phyloP scores from a whole-genome alignment of 2,888 invertebrate species.

The Iselma pallidipennis region DNA sequence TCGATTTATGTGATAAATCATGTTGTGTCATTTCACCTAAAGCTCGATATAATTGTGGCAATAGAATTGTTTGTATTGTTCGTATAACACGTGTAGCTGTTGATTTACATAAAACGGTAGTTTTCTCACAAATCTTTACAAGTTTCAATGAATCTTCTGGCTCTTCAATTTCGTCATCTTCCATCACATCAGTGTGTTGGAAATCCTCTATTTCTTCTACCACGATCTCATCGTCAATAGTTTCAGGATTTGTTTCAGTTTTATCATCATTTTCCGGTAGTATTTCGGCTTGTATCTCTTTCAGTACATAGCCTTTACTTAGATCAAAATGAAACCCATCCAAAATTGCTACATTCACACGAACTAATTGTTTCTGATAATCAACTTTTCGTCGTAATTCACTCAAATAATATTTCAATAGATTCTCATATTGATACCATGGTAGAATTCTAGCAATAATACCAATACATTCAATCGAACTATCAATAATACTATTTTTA shows the following conservation, averaged over 20 bases:
- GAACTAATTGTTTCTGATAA: slow-evolving; percentile 82
- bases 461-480: slow-evolving; percentile 80
- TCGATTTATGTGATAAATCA: slow-evolving; percentile 78
- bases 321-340: slow-evolving; percentile 94
- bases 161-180: slow-evolving; percentile 38
- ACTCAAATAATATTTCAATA: slow-evolving; percentile 79
- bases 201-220: slow-evolving; percentile 47
- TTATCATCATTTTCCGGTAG: slow-evolving; percentile 6
- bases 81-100: slow-evolving; percentile 75
- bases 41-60: slow-evolving; percentile 79
- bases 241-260: slow-evolving; percentile 14
- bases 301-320: slow-evolving; percentile 54
- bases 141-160: slow-evolving; percentile 15
- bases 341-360: slow-evolving; percentile 75
- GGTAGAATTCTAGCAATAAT: slow-evolving; percentile 77
- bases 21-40: slow-evolving; percentile 71
- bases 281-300: neutral
- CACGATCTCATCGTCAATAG: slow-evolving; percentile 36
- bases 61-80: slow-evolving; percentile 61
- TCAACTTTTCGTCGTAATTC: slow-evolving; percentile 73
- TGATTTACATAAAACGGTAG: slow-evolving; percentile 66
- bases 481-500: slow-evolving; percentile 81
- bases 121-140: slow-evolving; percentile 52
- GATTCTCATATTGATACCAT: slow-evolving; percentile 87
- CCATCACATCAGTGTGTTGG: slow-evolving; percentile 43